Evolutionary conservation across 2,888 invertebrate species (phyloP), one percentile per base, ranked within the genome.

Genomic region (Drosophila austrosaltans): DNA sequence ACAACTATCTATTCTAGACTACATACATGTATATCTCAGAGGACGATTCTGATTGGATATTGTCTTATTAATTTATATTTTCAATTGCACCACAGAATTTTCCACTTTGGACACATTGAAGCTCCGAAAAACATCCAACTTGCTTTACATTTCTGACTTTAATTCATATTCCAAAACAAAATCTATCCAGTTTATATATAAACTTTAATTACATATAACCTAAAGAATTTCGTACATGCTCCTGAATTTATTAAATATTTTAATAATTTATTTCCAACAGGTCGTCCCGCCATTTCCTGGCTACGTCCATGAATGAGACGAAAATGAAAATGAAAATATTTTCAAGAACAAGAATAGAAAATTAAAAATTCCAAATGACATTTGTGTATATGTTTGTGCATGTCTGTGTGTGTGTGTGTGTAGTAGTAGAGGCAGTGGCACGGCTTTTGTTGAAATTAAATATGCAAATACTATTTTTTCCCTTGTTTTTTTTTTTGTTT

Each of bases 401-500:
- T 42, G 42, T 16, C 5, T 48, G 22, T 48, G 44, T 48, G 16
- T 20, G 44, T 44, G 44, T 48, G 44, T 48, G 48, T 48, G 48
- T 25, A 48, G 12, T 4, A 10, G 48, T 5, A 12, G 48, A 48
- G 48, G 48, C 48, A 25, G 4, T 48, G 12, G 22, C 61, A 63
- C 72, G 71, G 66, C 54, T 72, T 63, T 65, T 63, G 72, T 59
- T 40, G 66, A 66, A 88, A 86, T 89, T 75, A 80, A 81, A 74
- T 89, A 88, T 89, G 87, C 89, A 86, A 88, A 87, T 89, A 72
- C 60, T 59, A 56, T 48, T 48, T 48, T 48, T 48, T 48, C 28
- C 39, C 6, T 36, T 62, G 53, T 62, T 63, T 57, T 61, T 12
- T 42, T 53, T 53, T 53, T 54, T 57, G 16, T 32, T 56, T 64